Conservation (phyloP, 2,113 vertebrate species). For the Eptatretus burgeri region DNA sequence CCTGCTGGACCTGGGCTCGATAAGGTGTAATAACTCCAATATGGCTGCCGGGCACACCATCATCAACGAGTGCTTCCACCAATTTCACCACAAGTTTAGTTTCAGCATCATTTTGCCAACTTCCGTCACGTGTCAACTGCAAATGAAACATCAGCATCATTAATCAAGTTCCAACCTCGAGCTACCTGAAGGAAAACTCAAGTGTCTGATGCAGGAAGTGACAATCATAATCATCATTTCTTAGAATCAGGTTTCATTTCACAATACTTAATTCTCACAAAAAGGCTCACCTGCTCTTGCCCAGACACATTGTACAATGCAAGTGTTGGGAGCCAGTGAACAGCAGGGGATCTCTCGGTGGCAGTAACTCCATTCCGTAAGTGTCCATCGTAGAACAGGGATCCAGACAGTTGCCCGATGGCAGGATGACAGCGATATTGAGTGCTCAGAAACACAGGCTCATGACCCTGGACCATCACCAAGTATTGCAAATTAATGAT, state of each 20-base stretch:
- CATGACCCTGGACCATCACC: slow-evolving; percentile 18
- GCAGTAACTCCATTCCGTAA: slow-evolving; percentile 20
- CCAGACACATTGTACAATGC: slow-evolving; percentile 26
- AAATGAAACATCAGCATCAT: background rate
- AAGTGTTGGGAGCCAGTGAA: slow-evolving; percentile 28
- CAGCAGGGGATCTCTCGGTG: slow-evolving; percentile 16
- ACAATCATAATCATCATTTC: background rate
- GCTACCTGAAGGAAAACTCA: background rate
- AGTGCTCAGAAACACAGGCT: slow-evolving; percentile 18
- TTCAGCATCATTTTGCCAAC: slow-evolving; percentile 29
- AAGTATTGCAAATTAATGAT: background rate
- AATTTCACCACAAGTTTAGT: slow-evolving; percentile 24
- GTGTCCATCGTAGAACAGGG: slow-evolving; percentile 25
- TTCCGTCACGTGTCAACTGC: slow-evolving; percentile 18
- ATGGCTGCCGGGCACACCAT: slow-evolving; percentile 18
- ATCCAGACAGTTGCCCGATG: slow-evolving; percentile 23
- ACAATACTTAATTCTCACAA: background rate
- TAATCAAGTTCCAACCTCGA: background rate
- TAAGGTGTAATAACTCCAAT: slow-evolving; percentile 33
- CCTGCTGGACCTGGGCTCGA: slow-evolving; percentile 31
- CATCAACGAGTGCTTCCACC: slow-evolving; percentile 22
- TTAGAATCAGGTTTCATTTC: background rate
- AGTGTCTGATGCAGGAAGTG: too few species aligned
- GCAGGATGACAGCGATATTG: slow-evolving; percentile 33
- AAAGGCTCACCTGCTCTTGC: slow-evolving; percentile 20